Evolutionary conservation across 92 coral and sea anemone species (phyloP).

Genomic region (Hydrozoanthus gracilis): DNA sequence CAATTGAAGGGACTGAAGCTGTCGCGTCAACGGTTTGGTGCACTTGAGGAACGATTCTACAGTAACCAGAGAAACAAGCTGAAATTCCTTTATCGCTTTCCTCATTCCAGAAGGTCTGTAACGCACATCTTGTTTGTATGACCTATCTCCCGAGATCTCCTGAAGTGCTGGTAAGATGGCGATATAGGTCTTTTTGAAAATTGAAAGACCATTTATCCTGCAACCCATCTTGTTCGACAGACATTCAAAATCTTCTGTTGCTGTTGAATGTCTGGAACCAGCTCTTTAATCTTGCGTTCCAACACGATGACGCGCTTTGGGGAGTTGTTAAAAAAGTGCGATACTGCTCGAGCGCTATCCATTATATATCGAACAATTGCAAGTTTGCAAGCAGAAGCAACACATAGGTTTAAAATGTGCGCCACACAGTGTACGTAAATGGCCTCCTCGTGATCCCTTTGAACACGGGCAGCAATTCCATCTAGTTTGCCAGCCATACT

Average conservation of each 20-base stretch:
- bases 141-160: conserved; percentile 38
- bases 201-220: conserved; percentile 45
- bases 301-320: conserved; percentile 31
- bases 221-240: conserved; percentile 44
- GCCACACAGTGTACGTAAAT: conserved; percentile 51
- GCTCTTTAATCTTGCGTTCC: conserved; percentile 43
- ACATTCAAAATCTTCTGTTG: conserved; percentile 50
- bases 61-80: conserved; percentile 44
- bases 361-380: conserved; percentile 39
- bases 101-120: conserved; percentile 44
- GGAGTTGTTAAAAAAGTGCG: conserved; percentile 49
- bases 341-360: conserved; percentile 40
- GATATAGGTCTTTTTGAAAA: conserved; percentile 46
- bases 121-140: conserved; percentile 33
- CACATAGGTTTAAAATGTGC: conserved; percentile 42
- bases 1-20: conserved; percentile 52
- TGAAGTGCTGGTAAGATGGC: conserved; percentile 47
- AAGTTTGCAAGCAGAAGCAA: conserved; percentile 46
- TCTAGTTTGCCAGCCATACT: conserved; percentile 57
- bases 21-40: conserved; percentile 51
- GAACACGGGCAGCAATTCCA: conserved; percentile 55
- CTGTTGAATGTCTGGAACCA: conserved; percentile 17
- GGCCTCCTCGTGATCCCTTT: conserved; percentile 23
- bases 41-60: conserved; percentile 43
- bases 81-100: conserved; percentile 28